A percentile compares a stretch with the other conserved stretches of the same genome.
phyloP scores from a whole-genome alignment of 2,797 vertebrate genomes.

The Artibeus jamaicensis region DNA sequence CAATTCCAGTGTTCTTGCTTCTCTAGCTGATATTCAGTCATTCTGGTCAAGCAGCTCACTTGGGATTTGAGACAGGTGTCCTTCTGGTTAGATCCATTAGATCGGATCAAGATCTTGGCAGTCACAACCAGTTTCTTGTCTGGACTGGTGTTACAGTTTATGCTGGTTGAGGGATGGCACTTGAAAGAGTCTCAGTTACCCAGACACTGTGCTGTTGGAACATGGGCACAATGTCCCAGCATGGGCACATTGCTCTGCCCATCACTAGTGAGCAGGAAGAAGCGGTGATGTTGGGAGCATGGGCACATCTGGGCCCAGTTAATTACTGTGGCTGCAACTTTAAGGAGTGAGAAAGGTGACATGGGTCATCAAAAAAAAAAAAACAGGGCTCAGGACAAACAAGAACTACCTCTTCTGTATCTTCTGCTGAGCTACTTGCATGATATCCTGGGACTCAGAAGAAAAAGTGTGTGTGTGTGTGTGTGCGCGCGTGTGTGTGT shows the following conservation, averaged over 20 bases:
- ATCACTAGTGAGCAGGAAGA: neutral
- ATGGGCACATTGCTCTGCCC: no score
- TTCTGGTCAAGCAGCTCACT: neutral
- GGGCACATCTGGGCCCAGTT: no score
- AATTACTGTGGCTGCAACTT: neutral
- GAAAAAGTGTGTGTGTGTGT: neutral
- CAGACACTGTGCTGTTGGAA: neutral
- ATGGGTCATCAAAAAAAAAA: no score
- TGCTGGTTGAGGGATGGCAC: neutral
- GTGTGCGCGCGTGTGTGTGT: neutral
- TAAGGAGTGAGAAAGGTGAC: neutral
- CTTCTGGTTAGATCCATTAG: neutral
- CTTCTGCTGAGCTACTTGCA: neutral
- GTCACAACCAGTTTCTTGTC: neutral
- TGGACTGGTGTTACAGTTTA: neutral
- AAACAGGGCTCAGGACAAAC: neutral
- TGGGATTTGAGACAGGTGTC: neutral
- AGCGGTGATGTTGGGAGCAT: neutral
- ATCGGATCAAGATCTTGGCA: neutral
- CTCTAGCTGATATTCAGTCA: rapidly evolving
- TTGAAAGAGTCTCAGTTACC: neutral
- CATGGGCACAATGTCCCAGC: no score
- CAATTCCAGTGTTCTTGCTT: neutral
- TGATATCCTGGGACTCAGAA: neutral
- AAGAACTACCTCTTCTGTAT: neutral